Base-by-base conservation (phyloP, 2,888 invertebrate genomes). In the Agelastica alni region DNA sequence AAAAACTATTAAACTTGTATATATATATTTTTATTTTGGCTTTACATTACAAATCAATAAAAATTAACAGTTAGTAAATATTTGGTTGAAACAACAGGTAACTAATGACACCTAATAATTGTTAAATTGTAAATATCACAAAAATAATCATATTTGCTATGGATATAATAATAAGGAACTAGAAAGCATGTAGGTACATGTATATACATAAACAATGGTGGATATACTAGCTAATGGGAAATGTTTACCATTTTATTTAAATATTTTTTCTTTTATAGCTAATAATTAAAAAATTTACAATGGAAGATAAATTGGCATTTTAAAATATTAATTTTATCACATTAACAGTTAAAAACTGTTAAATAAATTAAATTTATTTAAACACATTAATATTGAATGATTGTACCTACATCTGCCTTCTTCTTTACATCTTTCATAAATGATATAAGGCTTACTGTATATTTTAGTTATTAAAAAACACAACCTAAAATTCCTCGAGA, bases 101-200 rank as follows among this genome's bases (percentile, higher is more conserved):
- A 45, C 13, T 20, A 9, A n/a, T n/a, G 9, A 34, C 22, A 45
- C 14, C 32, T 10, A 18, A 34, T 6, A 34, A 45, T 22, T 26
- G 22, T 45, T 45, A 45, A 22, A 20, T 14, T 42, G 42, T 43
- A 39, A 37, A 31, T 39, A 48, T 48, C 48, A 48, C 48, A 48
- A 48, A 47, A 48, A 47, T 37, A 17, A 31, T 9, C 44, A 44
- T 17, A 43, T 30, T n/a, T 30, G 30, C 28, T 10, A 30, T 7
- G 10, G 31, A 30, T 10, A 5, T 13, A 13, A 43, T 16, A 20
- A 10, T 30, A 32, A 31, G 44, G 20, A 20, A 44, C 32, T 7
- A 18, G 13, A 44, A 44, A 44, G 32, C 44, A 20, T 20, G 18
- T 20, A 10, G 14, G 12, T 10, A 39, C n/a, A 36, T 5, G 10